A percentile compares a stretch with the other conserved stretches of the same genome.
phyloP scores from a whole-genome alignment of 2,888 invertebrate species.

The Allophyes oxyacanthae region DNA sequence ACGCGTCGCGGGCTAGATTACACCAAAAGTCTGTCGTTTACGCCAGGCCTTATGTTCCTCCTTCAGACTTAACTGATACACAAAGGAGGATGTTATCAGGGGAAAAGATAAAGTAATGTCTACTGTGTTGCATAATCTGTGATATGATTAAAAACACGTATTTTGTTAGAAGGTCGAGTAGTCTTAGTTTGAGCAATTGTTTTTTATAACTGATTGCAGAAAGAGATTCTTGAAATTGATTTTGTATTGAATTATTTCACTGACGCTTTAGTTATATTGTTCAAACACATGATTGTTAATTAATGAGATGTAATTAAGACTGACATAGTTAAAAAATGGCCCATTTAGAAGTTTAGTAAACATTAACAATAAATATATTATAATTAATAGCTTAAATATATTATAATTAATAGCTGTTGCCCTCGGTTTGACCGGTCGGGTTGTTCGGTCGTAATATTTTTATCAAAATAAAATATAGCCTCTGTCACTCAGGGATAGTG shows the following conservation, averaged over 20 bases:
- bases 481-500: too few relatives aligned
- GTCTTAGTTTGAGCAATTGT: slow-evolving; percentile 9
- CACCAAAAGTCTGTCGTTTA: too few relatives aligned
- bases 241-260: too few relatives aligned
- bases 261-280: too few relatives aligned
- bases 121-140: slow-evolving; percentile 48
- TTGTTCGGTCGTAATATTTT: too few relatives aligned
- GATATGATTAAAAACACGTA: slow-evolving; percentile 44
- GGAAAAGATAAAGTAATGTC: slow-evolving; percentile 32
- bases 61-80: slow-evolving; percentile 25
- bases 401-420: too few relatives aligned
- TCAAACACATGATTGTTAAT: slow-evolving; percentile 4
- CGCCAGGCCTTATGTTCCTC: too few relatives aligned
- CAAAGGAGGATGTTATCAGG: slow-evolving; percentile 43
- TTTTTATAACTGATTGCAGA: slow-evolving; percentile 1
- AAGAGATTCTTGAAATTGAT: background rate
- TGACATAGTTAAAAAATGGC: slow-evolving; percentile 3
- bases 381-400: too few relatives aligned
- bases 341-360: background rate
- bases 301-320: background rate
- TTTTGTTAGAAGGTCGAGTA: slow-evolving; percentile 40
- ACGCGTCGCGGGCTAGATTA: too few relatives aligned
- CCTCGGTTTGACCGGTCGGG: too few relatives aligned
- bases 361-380: background rate
- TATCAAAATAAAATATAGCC: too few relatives aligned